Base-by-base conservation (phyloP, 2,888 invertebrate species). In the Camptogramma bilineatum region DNA sequence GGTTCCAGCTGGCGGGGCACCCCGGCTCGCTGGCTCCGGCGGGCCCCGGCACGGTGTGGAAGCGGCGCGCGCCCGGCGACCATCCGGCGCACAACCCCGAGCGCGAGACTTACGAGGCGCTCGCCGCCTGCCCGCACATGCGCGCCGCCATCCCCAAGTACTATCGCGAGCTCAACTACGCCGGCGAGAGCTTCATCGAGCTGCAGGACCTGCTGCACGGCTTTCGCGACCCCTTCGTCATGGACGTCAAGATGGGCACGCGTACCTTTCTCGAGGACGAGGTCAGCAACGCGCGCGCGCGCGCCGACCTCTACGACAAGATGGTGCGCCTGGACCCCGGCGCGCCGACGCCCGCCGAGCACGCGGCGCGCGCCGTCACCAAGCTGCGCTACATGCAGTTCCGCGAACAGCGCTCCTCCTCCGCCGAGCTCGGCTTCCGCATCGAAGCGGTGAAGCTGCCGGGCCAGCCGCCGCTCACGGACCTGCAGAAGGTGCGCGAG, bases 171-270 rank as follows among this genome's bases (percentile, higher is more conserved):
- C 96, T 96, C 50, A 96, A 96, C 73, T 96, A 96, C 84, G 94
- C 94, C 64, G 96, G 96, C 42, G 96, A 97, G 79, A 94, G 95
- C 72, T 99, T 98, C 89, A 98, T 99, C 79, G 99, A 99, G 88
- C 95, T 99, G 69, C 98, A 99, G 91, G 98, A 99, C 87, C 94
- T 99, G 18, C 92, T 99, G 21, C 96, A 97, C 77, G 97, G 97
- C 62, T 99, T 99, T 89, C 89, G 94, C 79, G 97, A 99, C 88
- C 98, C 98, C 0, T 96, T 97, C 81, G 98, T 99, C 0, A 99
- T 99, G 96, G 99, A 99, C 87, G 96, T 99, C 67, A 99, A 99
- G 93, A 97, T 99, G 95, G 99, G 99, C 48, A 97, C 97, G 1
- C 95, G 99, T 79, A 99, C 99, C 18, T 99, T 99, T 88, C 94